Conservation (phyloP, 1,140 invertebrate genomes). For the Phthorimaea operculella region DNA sequence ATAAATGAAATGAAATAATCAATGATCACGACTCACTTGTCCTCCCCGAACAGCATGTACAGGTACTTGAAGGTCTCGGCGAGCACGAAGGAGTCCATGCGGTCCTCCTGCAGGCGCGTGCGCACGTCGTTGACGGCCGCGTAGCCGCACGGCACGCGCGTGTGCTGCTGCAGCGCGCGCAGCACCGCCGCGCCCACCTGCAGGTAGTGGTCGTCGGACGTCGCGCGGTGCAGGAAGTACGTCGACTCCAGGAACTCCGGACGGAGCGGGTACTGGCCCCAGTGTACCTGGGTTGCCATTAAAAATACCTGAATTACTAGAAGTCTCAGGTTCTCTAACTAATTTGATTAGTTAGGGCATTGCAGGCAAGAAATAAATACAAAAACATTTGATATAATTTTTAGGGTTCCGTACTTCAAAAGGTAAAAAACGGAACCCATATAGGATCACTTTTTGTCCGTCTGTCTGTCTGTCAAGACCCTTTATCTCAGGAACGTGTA, state of each 20-base stretch:
- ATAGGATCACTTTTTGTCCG: no score
- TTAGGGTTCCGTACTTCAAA: no score
- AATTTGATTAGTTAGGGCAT: no score
- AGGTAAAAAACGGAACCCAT: no score
- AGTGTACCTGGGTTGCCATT: slow-evolving; percentile 81
- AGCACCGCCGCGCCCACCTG: slow-evolving; percentile 92
- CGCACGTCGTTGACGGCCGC: slow-evolving; percentile 97
- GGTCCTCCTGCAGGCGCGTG: slow-evolving; percentile 89
- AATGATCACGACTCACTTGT: slow-evolving; percentile 50
- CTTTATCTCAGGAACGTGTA: no score
- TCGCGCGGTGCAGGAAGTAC: slow-evolving; percentile 96
- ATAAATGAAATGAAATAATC: no score
- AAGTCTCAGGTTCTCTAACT: no score
- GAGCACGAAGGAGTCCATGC: slow-evolving; percentile 98
- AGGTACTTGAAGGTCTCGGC: slow-evolving; percentile 99
- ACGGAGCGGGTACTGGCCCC: slow-evolving; percentile 96
- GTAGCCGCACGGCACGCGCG: slow-evolving; percentile 95
- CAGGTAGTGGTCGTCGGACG: slow-evolving; percentile 92
- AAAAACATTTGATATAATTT: no score
- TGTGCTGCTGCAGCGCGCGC: slow-evolving; percentile 90
- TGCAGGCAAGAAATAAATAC: no score
- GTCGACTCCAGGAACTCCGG: slow-evolving; percentile 99
- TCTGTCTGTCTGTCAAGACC: no score
- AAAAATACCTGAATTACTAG: no score
- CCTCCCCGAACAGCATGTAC: slow-evolving; percentile 92